Conservation (phyloP, 1,140 invertebrate species). For the Rhagoletis zephyria region DNA sequence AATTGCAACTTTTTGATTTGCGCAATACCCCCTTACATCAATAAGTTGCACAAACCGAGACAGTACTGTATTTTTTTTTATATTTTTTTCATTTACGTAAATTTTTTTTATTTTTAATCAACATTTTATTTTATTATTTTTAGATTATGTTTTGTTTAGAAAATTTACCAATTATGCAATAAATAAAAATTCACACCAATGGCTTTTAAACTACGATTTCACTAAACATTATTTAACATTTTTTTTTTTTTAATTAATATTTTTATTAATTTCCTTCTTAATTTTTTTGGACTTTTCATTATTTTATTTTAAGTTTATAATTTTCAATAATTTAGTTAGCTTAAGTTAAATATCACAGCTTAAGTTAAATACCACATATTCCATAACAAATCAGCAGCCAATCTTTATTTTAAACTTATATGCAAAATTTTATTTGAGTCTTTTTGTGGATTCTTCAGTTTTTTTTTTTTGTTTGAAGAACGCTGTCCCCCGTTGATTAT, state of each 20-base stretch:
- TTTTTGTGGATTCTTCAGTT: neutral
- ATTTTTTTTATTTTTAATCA: neutral
- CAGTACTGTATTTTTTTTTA: no score
- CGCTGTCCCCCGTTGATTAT: slow-evolving; percentile 72
- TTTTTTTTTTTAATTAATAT: neutral
- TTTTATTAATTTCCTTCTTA: neutral
- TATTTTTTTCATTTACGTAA: neutral
- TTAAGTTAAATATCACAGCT: neutral
- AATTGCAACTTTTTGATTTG: no score
- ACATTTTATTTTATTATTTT: neutral
- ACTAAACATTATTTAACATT: neutral
- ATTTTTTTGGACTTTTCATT: neutral
- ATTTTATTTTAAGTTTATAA: no score
- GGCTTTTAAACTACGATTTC: no score
- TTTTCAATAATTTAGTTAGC: no score
- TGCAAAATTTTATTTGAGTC: neutral
- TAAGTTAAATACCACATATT: neutral
- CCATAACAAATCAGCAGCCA: no score
- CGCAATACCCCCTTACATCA: no score
- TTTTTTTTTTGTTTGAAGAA: neutral
- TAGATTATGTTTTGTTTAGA: neutral
- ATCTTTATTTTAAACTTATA: slow-evolving; percentile 1
- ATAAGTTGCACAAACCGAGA: no score
- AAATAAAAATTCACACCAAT: no score
- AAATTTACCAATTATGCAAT: no score